Evolutionary conservation across 2,888 invertebrate genomes (phyloP).

Genomic region (Xylocampa areola): DNA sequence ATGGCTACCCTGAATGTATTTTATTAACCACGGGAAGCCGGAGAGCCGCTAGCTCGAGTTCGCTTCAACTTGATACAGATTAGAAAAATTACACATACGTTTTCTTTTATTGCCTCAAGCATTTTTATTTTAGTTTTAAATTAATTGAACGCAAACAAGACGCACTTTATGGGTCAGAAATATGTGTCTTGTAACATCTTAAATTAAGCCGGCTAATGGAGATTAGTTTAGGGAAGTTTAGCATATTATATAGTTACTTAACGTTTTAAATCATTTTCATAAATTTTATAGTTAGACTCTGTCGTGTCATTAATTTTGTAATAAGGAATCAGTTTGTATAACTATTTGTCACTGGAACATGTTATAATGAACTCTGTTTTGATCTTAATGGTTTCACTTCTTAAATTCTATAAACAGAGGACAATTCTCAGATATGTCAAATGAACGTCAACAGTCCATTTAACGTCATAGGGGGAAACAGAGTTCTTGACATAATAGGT

Average conservation of each 20-base stretch:
- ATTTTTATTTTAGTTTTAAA: slow-evolving; percentile 83
- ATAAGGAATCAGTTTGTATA: slow-evolving; percentile 47
- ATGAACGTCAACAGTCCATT: too few species aligned
- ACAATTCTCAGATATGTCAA: too few species aligned
- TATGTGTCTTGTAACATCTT: slow-evolving; percentile 71
- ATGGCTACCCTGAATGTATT: slow-evolving; percentile 82
- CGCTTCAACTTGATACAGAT: slow-evolving; percentile 78
- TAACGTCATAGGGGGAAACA: too few species aligned
- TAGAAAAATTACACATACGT: slow-evolving; percentile 81
- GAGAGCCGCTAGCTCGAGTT: slow-evolving; percentile 62
- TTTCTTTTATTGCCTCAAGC: slow-evolving; percentile 78
- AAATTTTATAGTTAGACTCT: slow-evolving; percentile 69
- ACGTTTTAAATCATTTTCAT: slow-evolving; percentile 74
- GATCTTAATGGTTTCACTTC: not conserved
- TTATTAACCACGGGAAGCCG: slow-evolving; percentile 79
- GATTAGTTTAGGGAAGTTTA: slow-evolving; percentile 70
- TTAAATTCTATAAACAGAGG: too few species aligned
- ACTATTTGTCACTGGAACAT: slow-evolving; percentile 3
- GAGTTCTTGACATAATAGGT: too few species aligned
- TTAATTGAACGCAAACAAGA: slow-evolving; percentile 86
- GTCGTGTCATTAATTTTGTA: slow-evolving; percentile 67
- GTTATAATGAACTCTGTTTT: not conserved
- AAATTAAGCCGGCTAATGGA: slow-evolving; percentile 72
- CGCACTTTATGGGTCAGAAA: slow-evolving; percentile 74
- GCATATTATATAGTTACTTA: slow-evolving; percentile 75